These are phyloP conservation scores for Holocentrus rufus DNA, from an alignment of 2,797 vertebrate species.

Conservation along the genomic window DNA sequence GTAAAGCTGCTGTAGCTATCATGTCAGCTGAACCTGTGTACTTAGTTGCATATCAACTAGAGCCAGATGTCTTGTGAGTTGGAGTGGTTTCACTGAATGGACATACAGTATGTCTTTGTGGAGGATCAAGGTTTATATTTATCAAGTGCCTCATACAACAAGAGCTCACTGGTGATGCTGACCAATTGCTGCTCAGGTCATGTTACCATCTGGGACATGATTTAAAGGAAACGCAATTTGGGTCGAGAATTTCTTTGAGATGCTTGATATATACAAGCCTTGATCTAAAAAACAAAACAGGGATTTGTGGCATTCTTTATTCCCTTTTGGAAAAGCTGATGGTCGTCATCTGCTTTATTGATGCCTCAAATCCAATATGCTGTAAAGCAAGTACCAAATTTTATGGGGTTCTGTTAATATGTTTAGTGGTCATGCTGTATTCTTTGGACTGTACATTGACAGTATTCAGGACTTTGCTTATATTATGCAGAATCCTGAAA, in stretches of 20 bases:
- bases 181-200: constrained; percentile 20
- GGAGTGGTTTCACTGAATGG: constrained; percentile 19
- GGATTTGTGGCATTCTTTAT: constrained; percentile 20
- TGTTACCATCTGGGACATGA: constrained; percentile 4
- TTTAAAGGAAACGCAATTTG: constrained; percentile 17
- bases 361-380: constrained; percentile 42
- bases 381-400: constrained; percentile 53
- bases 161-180: constrained; percentile 16
- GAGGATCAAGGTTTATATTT: constrained; percentile 6
- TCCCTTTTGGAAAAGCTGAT: constrained; percentile 22
- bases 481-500: constrained; percentile 38
- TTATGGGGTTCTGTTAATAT: constrained; percentile 19
- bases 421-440: constrained; percentile 35
- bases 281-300: constrained; percentile 30
- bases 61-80: constrained; percentile 31
- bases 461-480: constrained; percentile 34
- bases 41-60: not conserved
- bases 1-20: constrained; percentile 57
- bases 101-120: not conserved
- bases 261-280: constrained; percentile 20
- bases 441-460: constrained; percentile 39
- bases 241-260: constrained; percentile 25
- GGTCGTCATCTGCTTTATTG: constrained; percentile 15
- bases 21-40: constrained; percentile 37
- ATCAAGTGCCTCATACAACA: constrained; percentile 4